Percentiles rank a stretch among this genome's conserved stretches.
These are phyloP conservation scores for Aplysia californica DNA, from an alignment of 1,140 invertebrate species.

Conservation along the genomic window DNA sequence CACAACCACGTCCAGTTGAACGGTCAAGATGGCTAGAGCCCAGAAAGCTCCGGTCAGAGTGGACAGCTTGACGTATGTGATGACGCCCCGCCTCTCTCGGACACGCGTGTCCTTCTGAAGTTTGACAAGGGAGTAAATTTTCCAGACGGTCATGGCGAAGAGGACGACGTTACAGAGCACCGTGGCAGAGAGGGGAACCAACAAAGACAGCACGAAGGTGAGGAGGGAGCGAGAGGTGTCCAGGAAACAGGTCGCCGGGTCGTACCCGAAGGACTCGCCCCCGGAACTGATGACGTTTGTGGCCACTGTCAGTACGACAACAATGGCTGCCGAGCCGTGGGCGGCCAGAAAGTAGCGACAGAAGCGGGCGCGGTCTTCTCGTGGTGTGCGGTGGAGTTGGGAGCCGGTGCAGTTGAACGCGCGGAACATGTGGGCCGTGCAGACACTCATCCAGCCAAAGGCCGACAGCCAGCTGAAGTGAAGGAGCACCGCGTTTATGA, in stretches of 20 bases:
- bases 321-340: background rate
- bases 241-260: constrained; percentile 7
- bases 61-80: constrained; percentile 26
- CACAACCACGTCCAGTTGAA: background rate
- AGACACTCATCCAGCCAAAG: constrained; percentile 95
- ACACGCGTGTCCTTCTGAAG: background rate
- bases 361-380: background rate
- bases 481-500: constrained; percentile 77
- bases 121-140: background rate
- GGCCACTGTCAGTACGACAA: background rate
- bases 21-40: background rate
- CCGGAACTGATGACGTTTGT: background rate
- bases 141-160: constrained; percentile 17
- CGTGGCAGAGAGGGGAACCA: background rate
- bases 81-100: background rate
- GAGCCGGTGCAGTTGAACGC: constrained; percentile 68
- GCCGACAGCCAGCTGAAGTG: constrained; percentile 91
- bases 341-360: background rate
- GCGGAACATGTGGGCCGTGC: constrained; percentile 72
- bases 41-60: constrained; percentile 16
- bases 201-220: background rate
- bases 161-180: constrained; percentile 5
- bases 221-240: background rate
- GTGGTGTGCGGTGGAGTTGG: too few species aligned
- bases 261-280: constrained; percentile 8